Conservation (phyloP, 2,113 vertebrate species). For the Isurus oxyrinchus region DNA sequence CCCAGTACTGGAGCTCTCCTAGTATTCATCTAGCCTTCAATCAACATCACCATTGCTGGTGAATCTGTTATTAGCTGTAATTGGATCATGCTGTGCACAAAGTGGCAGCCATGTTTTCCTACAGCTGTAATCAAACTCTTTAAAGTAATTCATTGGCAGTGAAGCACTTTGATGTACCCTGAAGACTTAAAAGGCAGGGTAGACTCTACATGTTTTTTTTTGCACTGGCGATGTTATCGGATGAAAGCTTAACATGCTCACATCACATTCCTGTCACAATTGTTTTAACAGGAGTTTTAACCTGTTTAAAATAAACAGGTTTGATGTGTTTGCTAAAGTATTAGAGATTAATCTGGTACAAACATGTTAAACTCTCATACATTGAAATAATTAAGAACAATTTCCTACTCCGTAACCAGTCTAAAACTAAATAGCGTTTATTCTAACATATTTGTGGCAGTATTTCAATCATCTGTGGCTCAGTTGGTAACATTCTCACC, state of each 20-base stretch:
- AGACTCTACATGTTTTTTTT: no score
- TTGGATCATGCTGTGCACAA: neutral
- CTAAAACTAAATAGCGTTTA: neutral
- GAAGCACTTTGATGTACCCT: no score
- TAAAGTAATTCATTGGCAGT: no score
- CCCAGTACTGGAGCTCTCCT: neutral
- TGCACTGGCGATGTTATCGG: no score
- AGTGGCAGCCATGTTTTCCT: neutral
- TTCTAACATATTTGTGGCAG: neutral
- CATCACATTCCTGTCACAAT: no score
- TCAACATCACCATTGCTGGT: neutral
- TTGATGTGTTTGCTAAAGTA: neutral
- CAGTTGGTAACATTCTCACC: no score
- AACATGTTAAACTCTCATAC: neutral
- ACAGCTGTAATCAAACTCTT: neutral
- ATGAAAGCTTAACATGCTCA: no score
- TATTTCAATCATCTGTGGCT: neutral
- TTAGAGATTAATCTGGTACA: neutral
- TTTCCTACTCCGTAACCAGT: neutral
- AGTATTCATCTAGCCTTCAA: neutral
- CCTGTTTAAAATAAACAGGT: neutral
- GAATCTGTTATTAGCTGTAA: neutral
- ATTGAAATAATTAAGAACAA: neutral
- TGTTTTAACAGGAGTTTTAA: neutral
- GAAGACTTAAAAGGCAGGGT: no score